phyloP scores from a whole-genome alignment of 2,797 vertebrate species.

The Streptopelia turtur region DNA sequence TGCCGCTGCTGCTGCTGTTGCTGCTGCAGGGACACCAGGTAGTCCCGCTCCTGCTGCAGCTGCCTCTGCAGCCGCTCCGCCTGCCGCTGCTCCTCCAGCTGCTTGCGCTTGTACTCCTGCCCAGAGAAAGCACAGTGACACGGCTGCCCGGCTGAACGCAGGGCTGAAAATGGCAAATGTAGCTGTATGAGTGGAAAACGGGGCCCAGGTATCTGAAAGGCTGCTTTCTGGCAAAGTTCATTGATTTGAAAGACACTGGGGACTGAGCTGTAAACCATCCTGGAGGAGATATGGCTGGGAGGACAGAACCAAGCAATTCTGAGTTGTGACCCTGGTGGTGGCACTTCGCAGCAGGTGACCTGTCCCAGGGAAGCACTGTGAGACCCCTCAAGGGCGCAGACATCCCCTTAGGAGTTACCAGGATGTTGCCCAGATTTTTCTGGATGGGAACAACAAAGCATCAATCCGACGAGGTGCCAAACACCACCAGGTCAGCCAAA shows the following conservation, averaged over 20 bases:
- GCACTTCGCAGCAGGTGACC: not conserved
- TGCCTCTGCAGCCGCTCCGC: conserved; percentile 95
- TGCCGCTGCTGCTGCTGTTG: conserved; percentile 87
- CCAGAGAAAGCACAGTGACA: conserved; percentile 10
- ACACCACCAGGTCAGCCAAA: not conserved
- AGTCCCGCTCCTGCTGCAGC: conserved; percentile 94
- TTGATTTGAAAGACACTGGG: not conserved
- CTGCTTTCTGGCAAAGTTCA: not conserved
- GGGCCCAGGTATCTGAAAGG: not conserved
- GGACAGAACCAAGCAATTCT: not conserved
- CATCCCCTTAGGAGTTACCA: not conserved
- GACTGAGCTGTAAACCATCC: not conserved
- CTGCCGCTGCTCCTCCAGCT: conserved; percentile 97
- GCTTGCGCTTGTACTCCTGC: conserved; percentile 98
- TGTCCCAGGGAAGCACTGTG: not conserved
- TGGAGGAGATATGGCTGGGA: not conserved
- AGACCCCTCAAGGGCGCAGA: not conserved
- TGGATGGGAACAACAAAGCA: not conserved
- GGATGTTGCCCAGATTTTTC: not conserved
- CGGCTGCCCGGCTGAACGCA: not conserved
- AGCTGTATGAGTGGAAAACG: not conserved
- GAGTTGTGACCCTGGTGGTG: not conserved
- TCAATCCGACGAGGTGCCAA: not conserved
- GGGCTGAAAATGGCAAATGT: not conserved
- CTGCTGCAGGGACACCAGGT: conserved; percentile 95